Conservation (phyloP, 2,888 invertebrate species). For the Trichacis sp. region DNA sequence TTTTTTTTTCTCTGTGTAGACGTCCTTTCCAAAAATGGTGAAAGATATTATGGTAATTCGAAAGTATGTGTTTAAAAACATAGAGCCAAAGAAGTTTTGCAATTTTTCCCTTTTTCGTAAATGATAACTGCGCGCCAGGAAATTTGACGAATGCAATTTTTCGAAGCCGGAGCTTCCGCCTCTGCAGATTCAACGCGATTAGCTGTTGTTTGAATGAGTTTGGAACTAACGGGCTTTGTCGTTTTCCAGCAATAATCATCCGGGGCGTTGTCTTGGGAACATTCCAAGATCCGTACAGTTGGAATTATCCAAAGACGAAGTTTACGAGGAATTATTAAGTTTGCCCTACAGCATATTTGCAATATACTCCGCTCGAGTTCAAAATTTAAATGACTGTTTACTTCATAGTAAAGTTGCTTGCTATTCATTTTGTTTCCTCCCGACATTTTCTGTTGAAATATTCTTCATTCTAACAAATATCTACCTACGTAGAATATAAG, state of each 20-base stretch:
- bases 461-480: too few relatives aligned
- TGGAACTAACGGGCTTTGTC: background rate
- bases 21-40: too few relatives aligned
- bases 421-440: too few relatives aligned
- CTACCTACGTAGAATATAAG: too few relatives aligned
- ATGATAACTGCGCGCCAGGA: too few relatives aligned
- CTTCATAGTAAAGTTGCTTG: background rate
- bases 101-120: too few relatives aligned
- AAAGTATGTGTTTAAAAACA: too few relatives aligned
- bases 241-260: background rate
- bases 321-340: background rate
- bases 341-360: background rate
- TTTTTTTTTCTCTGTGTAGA: too few relatives aligned
- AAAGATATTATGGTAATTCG: too few relatives aligned
- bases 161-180: background rate
- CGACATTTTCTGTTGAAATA: too few relatives aligned
- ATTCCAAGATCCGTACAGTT: background rate
- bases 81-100: too few relatives aligned
- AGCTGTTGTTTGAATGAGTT: background rate
- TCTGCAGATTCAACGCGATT: background rate
- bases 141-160: too few relatives aligned
- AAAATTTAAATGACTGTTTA: background rate
- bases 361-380: background rate
- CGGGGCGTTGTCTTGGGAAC: background rate
- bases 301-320: background rate